phyloP scores from a whole-genome alignment of 2,888 invertebrate genomes.

The Erebia ligea region DNA sequence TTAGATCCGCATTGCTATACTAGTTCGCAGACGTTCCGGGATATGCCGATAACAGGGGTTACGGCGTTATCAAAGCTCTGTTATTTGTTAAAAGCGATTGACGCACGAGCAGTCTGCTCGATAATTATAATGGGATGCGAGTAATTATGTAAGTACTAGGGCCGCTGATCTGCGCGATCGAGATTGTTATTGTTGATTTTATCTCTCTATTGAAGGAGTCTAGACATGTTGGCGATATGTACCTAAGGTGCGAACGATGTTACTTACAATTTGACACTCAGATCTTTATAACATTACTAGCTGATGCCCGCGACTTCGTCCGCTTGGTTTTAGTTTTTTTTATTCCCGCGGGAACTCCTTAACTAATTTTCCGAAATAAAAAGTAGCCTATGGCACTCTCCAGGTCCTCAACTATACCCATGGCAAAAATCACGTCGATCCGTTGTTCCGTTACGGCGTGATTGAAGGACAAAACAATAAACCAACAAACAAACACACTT shows the following conservation, averaged over 20 bases:
- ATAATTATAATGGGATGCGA: conserved; percentile 49
- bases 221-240: conserved; percentile 23
- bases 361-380: no score
- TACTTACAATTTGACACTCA: not conserved
- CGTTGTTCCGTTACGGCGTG: no score
- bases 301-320: no score
- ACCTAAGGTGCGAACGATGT: not conserved
- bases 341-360: no score
- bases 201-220: conserved; percentile 21
- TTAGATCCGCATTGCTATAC: conserved; percentile 60
- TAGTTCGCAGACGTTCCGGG: conserved; percentile 79
- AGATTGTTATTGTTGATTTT: conserved; percentile 24
- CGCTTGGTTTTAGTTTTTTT: no score
- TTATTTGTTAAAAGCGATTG: conserved; percentile 78
- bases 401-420: no score
- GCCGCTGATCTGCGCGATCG: conserved; percentile 5
- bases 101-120: conserved; percentile 75
- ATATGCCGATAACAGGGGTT: conserved; percentile 76
- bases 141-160: conserved; percentile 27
- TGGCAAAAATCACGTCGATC: no score
- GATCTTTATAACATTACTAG: no score
- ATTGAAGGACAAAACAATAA: no score
- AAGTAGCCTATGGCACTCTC: no score
- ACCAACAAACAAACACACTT: no score
- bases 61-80: conserved; percentile 67